phyloP scores from a whole-genome alignment of 1,140 invertebrate genomes.

The Eulimnadia texana region DNA sequence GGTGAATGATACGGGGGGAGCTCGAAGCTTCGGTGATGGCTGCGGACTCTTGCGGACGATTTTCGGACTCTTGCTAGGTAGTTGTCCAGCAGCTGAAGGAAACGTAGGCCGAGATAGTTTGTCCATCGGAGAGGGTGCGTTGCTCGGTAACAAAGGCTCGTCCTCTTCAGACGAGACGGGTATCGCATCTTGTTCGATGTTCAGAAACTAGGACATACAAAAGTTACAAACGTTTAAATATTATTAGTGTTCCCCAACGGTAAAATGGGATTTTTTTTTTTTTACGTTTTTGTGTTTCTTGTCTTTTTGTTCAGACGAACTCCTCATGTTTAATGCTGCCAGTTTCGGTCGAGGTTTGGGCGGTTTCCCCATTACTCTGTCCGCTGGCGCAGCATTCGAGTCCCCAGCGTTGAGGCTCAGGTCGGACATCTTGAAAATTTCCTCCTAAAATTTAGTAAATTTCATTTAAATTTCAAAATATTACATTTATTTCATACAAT shows the following conservation, averaged over 20 bases:
- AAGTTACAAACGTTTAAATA: background rate
- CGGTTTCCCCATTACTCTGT: background rate
- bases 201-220: background rate
- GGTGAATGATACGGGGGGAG: background rate
- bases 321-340: slow-evolving; percentile 5
- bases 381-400: background rate
- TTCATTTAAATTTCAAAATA: background rate
- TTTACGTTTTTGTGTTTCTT: slow-evolving; percentile 12
- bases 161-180: slow-evolving; percentile 1
- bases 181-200: background rate
- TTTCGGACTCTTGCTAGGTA: background rate
- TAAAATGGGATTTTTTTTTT: too few relatives aligned
- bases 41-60: slow-evolving; percentile 10
- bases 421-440: slow-evolving; percentile 17
- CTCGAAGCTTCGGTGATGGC: slow-evolving; percentile 3
- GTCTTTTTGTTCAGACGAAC: slow-evolving; percentile 13
- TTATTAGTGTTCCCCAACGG: background rate
- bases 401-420: slow-evolving; percentile 1
- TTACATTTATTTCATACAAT: slow-evolving; percentile 3
- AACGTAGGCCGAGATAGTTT: background rate
- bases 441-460: slow-evolving; percentile 5
- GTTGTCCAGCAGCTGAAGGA: background rate
- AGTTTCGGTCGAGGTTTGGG: background rate
- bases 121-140: background rate
- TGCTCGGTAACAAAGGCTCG: slow-evolving; percentile 9